Conservation (phyloP, 2,113 vertebrate species). For the Esox niger region DNA sequence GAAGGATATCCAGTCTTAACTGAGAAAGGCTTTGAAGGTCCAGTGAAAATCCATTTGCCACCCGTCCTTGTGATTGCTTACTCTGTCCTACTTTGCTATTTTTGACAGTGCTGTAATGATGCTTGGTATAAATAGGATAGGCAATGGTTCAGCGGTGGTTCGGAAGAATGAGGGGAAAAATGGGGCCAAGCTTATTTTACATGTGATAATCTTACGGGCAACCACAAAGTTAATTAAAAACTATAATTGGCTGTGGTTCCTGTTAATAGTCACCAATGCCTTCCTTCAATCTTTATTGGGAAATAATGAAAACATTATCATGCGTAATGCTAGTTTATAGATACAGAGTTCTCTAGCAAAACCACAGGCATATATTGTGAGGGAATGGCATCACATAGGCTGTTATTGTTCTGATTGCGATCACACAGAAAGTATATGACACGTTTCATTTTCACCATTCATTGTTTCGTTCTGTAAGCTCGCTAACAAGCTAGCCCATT, state of each 20-base stretch:
- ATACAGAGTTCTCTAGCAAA: conserved; percentile 38
- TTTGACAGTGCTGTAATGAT: conserved; percentile 77
- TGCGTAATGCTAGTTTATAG: conserved; percentile 41
- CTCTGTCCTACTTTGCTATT: conserved; percentile 79
- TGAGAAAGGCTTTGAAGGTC: conserved; percentile 63
- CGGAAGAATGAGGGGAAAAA: conserved; percentile 68
- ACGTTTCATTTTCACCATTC: neutral
- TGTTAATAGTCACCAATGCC: conserved; percentile 71
- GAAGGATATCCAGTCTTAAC: conserved; percentile 64
- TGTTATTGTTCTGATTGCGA: conserved; percentile 17
- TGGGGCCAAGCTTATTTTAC: conserved; percentile 73
- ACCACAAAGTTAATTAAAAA: conserved; percentile 83
- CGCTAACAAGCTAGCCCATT: too few species aligned
- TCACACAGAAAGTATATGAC: too few species aligned
- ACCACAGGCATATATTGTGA: conserved; percentile 39
- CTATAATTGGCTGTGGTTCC: conserved; percentile 78
- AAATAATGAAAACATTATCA: conserved; percentile 68
- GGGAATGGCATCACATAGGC: conserved; percentile 25
- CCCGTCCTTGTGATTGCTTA: conserved; percentile 74
- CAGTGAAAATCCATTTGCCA: conserved; percentile 73
- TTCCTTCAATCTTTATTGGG: conserved; percentile 67
- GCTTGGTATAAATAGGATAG: conserved; percentile 77
- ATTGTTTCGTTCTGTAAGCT: too few species aligned
- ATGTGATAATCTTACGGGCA: conserved; percentile 76
- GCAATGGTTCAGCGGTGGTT: conserved; percentile 75